phyloP scores from a whole-genome alignment of 2,888 invertebrate genomes.

The Lumbricus terrestris region DNA sequence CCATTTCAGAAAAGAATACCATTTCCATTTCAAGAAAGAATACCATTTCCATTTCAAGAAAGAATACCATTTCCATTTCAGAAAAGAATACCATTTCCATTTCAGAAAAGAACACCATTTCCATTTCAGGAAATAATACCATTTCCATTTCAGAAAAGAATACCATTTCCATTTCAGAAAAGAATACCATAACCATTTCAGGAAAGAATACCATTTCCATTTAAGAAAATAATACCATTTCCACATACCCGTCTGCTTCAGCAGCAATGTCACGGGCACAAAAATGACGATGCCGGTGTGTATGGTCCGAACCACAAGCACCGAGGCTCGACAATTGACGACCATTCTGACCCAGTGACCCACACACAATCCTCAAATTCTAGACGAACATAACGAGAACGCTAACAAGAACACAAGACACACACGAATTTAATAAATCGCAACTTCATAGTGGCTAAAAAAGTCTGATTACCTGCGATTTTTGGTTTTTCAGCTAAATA shows the following conservation, averaged over 20 bases:
- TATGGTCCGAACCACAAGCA: background rate
- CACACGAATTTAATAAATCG: background rate
- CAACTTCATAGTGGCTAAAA: no score
- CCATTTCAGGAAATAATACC: background rate
- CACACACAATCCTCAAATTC: background rate
- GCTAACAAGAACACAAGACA: background rate
- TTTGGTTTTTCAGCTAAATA: no score
- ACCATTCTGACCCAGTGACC: background rate
- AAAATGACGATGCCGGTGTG: background rate
- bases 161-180: no score
- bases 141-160: background rate
- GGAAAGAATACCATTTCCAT: background rate
- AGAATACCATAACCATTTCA: no score
- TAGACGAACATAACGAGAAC: background rate
- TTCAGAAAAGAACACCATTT: no score
- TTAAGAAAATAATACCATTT: background rate
- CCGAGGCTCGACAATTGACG: background rate
- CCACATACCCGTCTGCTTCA: background rate
- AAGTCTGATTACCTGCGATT: no score
- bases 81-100: background rate
- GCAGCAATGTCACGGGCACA: background rate
- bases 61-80: no score
- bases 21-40: background rate
- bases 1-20: background rate
- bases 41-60: no score